phyloP scores from a whole-genome alignment of 2,113 vertebrate species.

The Hyla sarda region DNA sequence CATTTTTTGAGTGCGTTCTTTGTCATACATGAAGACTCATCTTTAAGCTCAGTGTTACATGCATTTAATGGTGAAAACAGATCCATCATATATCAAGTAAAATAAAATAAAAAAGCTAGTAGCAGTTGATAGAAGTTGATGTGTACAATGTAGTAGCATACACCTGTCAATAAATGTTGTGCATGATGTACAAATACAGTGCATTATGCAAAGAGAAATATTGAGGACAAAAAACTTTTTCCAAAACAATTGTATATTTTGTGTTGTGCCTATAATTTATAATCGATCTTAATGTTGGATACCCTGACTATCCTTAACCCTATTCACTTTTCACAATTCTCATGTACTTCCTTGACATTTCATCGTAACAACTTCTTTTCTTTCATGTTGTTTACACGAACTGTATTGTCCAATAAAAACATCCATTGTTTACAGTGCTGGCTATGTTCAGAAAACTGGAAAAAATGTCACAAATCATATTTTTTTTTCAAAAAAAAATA shows the following conservation, averaged over 20 bases:
- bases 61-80: slow-evolving; percentile 13
- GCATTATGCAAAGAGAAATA: too few species aligned
- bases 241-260: background rate
- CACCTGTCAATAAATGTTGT: background rate
- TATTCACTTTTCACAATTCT: background rate
- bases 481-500: too few species aligned
- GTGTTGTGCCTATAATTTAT: background rate
- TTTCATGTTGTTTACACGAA: too few species aligned
- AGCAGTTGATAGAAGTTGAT: background rate
- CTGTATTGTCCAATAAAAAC: too few species aligned
- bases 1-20: slow-evolving; percentile 6
- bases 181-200: too few species aligned
- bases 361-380: background rate
- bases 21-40: background rate
- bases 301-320: too few species aligned
- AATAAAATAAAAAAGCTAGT: background rate
- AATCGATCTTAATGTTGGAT: too few species aligned
- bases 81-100: slow-evolving; percentile 13
- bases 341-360: background rate
- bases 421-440: too few species aligned
- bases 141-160: background rate
- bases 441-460: too few species aligned
- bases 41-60: slow-evolving; percentile 23
- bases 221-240: too few species aligned
- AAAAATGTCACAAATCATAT: too few species aligned